Conservation (phyloP, 2,797 vertebrate species). For the Amniataba percoides region DNA sequence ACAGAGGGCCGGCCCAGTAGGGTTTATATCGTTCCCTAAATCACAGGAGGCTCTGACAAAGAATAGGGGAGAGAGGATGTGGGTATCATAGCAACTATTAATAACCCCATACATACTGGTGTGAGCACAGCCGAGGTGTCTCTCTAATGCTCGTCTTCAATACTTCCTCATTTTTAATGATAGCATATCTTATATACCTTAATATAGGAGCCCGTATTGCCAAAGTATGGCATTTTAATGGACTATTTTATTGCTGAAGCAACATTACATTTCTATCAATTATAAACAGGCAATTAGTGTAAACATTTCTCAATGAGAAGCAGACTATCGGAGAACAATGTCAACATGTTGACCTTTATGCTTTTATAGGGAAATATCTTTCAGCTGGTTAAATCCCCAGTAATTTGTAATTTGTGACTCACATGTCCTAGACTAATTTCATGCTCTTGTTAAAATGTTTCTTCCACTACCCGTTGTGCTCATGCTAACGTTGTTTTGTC, state of each 20-base stretch:
- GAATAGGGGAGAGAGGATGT: slow-evolving; percentile 70
- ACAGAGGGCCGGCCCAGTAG: slow-evolving; percentile 71
- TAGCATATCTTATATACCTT: slow-evolving; percentile 4
- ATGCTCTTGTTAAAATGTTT: slow-evolving; percentile 58
- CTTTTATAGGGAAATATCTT: slow-evolving; percentile 69
- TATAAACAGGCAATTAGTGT: slow-evolving; percentile 59
- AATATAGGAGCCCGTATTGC: slow-evolving; percentile 24
- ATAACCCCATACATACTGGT: slow-evolving; percentile 61
- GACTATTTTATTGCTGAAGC: slow-evolving; percentile 52
- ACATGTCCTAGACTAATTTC: slow-evolving; percentile 49
- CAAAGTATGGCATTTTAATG: slow-evolving; percentile 53
- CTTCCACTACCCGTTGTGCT: slow-evolving; percentile 15
- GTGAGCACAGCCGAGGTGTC: slow-evolving; percentile 48
- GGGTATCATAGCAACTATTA: slow-evolving; percentile 80
- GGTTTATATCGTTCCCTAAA: slow-evolving; percentile 76
- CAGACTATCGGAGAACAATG: slow-evolving; percentile 65
- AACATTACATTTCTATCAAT: slow-evolving; percentile 57
- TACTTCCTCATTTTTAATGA: slow-evolving; percentile 37
- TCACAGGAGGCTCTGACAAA: slow-evolving; percentile 75
- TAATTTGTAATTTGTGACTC: slow-evolving; percentile 62
- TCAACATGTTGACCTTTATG: slow-evolving; percentile 75
- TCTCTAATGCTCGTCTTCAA: slow-evolving; percentile 27
- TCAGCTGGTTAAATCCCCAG: slow-evolving; percentile 62
- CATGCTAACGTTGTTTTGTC: slow-evolving; percentile 30
- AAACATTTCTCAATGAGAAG: slow-evolving; percentile 63